Conservation (phyloP, 1,140 invertebrate species). For the Samia ricini region DNA sequence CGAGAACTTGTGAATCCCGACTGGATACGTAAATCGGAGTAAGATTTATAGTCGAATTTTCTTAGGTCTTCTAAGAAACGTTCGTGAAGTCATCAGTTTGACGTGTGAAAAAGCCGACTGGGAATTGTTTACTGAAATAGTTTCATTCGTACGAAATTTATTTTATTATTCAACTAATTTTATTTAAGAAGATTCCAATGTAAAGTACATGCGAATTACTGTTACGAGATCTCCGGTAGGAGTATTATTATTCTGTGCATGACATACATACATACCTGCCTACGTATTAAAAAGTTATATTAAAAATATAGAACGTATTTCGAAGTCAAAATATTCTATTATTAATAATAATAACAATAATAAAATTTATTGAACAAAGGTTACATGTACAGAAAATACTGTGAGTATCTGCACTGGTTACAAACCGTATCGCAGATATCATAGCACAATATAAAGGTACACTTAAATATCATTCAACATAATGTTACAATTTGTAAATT, state of each 20-base stretch:
- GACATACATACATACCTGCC: no score
- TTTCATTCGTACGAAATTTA: slow-evolving; percentile 6
- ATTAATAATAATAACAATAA: no score
- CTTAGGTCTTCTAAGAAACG: slow-evolving; percentile 13
- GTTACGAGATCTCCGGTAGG: no score
- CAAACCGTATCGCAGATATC: no score
- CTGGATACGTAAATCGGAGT: slow-evolving; percentile 18
- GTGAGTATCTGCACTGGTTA: no score
- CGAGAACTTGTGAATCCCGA: slow-evolving; percentile 1
- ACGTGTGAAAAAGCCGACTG: slow-evolving; percentile 15
- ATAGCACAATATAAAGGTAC: no score
- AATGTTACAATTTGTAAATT: no score
- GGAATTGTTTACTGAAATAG: slow-evolving; percentile 17
- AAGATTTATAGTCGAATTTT: slow-evolving; percentile 19
- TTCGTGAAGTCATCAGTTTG: slow-evolving; percentile 15
- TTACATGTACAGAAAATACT: no score
- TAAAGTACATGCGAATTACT: not conserved
- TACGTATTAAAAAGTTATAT: no score
- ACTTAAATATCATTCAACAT: no score
- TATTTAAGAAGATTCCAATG: not conserved
- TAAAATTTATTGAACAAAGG: no score
- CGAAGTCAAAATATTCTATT: not conserved
- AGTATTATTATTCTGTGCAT: no score
- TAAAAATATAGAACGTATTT: not conserved
- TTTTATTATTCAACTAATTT: slow-evolving; percentile 1